Evolutionary conservation across 2,888 invertebrate genomes (phyloP).

Genomic region (Drosophila paranaensis): DNA sequence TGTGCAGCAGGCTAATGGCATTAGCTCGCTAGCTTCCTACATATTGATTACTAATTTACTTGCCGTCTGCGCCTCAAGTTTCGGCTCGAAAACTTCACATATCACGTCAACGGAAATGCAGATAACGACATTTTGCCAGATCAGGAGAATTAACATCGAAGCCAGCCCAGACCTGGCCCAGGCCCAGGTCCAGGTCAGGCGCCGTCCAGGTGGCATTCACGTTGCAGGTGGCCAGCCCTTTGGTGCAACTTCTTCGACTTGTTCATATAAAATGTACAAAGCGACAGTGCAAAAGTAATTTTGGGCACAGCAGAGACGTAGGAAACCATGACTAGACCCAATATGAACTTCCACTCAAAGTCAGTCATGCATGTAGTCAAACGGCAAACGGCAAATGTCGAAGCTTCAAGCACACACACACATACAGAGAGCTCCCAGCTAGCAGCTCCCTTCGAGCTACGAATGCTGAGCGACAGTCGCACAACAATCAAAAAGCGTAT

Average conservation of each 20-base stretch:
- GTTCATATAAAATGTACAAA: constrained; percentile 78
- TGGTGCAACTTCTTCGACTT: constrained; percentile 35
- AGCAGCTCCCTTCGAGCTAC: constrained; percentile 1
- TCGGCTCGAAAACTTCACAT: constrained; percentile 37
- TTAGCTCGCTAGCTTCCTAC: constrained; percentile 38
- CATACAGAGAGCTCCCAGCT: background rate
- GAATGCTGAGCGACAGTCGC: constrained; percentile 41
- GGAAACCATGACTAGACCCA: constrained; percentile 42
- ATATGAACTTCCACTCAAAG: constrained; percentile 72
- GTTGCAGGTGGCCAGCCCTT: constrained; percentile 27
- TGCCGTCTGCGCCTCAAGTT: constrained; percentile 42
- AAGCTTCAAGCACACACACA: constrained; percentile 19
- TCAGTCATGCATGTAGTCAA: constrained; percentile 74
- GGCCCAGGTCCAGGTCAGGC: constrained; percentile 1
- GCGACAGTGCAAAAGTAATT: constrained; percentile 64
- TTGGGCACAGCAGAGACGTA: constrained; percentile 23
- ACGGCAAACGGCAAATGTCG: constrained; percentile 64
- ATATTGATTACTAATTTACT: constrained; percentile 74
- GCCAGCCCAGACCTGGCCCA: constrained; percentile 24
- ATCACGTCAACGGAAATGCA: constrained; percentile 46
- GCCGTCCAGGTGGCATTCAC: constrained; percentile 51
- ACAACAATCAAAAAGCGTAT: constrained; percentile 77
- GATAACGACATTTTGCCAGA: constrained; percentile 60
- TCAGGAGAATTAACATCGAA: constrained; percentile 47
- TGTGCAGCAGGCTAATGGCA: constrained; percentile 56